A percentile compares a stretch with the other conserved stretches of the same genome.
These are phyloP conservation scores for Crocodylus rhombifer DNA, from an alignment of 2,797 vertebrate species.

Conservation along the genomic window DNA sequence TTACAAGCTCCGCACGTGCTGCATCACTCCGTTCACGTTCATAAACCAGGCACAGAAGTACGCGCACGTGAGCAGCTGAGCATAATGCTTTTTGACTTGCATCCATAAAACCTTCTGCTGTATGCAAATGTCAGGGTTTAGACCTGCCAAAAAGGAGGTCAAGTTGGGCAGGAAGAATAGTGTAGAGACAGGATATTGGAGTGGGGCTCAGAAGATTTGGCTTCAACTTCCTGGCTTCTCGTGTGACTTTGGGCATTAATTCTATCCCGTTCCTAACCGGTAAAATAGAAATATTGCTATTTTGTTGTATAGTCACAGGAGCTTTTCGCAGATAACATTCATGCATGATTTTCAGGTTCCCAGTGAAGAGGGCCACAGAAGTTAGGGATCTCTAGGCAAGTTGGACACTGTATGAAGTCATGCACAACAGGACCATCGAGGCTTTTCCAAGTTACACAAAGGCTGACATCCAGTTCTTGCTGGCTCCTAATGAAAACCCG, in stretches of 20 bases:
- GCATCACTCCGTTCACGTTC: conserved; percentile 19
- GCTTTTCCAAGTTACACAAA: not conserved
- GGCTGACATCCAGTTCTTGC: not conserved
- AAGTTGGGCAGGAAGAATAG: not conserved
- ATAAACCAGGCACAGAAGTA: not conserved
- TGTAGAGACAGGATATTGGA: not conserved
- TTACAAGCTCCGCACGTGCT: not conserved
- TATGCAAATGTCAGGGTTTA: not conserved
- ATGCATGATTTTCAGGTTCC: not conserved
- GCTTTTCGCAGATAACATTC: not conserved
- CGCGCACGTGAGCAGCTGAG: not conserved
- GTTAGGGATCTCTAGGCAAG: not conserved
- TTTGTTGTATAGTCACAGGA: not conserved
- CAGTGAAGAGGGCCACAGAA: rapidly evolving
- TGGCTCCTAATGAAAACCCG: not conserved
- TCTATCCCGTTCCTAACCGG: not conserved
- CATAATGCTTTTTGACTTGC: not conserved
- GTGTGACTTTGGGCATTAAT: not conserved
- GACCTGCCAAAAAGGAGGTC: not conserved
- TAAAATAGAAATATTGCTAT: not conserved
- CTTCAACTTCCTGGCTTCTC: not conserved
- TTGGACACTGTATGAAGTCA: not conserved
- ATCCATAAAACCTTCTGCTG: not conserved
- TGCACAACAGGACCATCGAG: not conserved
- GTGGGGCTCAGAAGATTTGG: rapidly evolving